phyloP scores from a whole-genome alignment of 2,888 invertebrate species.

The Orthonevra nobilis region DNA sequence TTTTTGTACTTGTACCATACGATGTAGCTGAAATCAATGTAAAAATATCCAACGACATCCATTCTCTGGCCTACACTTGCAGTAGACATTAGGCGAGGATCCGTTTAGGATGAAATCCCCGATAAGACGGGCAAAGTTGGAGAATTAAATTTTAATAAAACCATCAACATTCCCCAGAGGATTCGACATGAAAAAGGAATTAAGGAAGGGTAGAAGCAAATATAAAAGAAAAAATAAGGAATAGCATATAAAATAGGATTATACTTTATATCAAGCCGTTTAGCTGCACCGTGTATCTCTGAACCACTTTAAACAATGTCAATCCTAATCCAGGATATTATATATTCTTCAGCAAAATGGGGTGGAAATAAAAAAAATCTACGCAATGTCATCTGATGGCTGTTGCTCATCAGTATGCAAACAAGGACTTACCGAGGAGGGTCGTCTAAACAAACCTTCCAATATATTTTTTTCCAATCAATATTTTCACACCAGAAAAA shows the following conservation, averaged over 20 bases:
- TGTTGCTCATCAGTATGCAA: conserved; percentile 52
- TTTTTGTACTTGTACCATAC: background rate
- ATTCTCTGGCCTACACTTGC: background rate
- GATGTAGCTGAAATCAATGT: conserved; percentile 10
- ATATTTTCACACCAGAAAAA: conserved; percentile 42
- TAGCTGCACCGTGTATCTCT: conserved; percentile 4
- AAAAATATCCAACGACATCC: conserved; percentile 32
- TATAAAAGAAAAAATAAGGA: background rate
- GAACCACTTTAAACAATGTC: conserved; percentile 62
- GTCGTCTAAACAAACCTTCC: conserved; percentile 29
- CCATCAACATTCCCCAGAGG: conserved; percentile 38
- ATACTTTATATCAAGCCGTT: conserved; percentile 22
- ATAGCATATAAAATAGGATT: conserved; percentile 19
- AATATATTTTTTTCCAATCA: conserved; percentile 60
- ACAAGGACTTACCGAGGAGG: conserved; percentile 37
- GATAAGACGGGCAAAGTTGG: conserved; percentile 7
- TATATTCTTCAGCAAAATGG: background rate
- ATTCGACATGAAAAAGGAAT: conserved; percentile 43
- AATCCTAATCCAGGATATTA: conserved; percentile 48
- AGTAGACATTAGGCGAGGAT: background rate
- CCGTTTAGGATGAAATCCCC: conserved; percentile 12
- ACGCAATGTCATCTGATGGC: conserved; percentile 25
- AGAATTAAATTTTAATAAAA: conserved; percentile 60
- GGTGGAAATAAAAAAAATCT: background rate
- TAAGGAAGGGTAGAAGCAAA: conserved; percentile 18